phyloP scores from a whole-genome alignment of 2,113 vertebrate genomes.

The Trichomycterus rosablanca region DNA sequence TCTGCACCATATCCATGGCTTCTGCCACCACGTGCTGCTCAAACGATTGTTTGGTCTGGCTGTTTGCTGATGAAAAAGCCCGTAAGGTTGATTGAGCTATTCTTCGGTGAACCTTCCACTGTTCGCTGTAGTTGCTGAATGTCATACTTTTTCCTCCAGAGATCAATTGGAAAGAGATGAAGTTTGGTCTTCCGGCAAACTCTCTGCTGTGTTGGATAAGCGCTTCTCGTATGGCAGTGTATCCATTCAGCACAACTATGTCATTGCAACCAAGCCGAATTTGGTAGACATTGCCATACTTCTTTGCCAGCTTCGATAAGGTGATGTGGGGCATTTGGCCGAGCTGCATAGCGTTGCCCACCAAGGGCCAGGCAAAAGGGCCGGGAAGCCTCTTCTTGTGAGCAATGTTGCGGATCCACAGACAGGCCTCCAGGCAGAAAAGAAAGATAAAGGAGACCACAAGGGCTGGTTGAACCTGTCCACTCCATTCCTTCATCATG shows the following conservation, averaged over 20 bases:
- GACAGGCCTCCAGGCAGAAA: slow-evolving; percentile 57
- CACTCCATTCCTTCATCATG: slow-evolving; percentile 61
- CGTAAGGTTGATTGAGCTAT: slow-evolving; percentile 73
- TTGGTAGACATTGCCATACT: slow-evolving; percentile 70
- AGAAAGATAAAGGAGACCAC: slow-evolving; percentile 53
- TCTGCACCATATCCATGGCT: slow-evolving; percentile 67
- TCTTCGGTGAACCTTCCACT: slow-evolving; percentile 74
- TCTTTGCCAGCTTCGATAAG: slow-evolving; percentile 57
- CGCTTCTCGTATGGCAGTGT: slow-evolving; percentile 69
- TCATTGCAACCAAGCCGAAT: slow-evolving; percentile 72
- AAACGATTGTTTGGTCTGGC: slow-evolving; percentile 64
- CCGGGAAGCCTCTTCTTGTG: slow-evolving; percentile 57
- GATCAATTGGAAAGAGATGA: slow-evolving; percentile 73
- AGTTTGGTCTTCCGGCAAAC: slow-evolving; percentile 81
- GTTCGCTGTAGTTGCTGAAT: slow-evolving; percentile 70
- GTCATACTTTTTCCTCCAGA: slow-evolving; percentile 77
- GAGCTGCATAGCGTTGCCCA: slow-evolving; percentile 70
- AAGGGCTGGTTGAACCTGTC: slow-evolving; percentile 56
- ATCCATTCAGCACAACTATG: slow-evolving; percentile 78
- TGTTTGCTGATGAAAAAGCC: slow-evolving; percentile 71
- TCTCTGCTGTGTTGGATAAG: slow-evolving; percentile 67
- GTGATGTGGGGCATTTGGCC: slow-evolving; percentile 68
- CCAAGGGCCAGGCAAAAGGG: slow-evolving; percentile 66
- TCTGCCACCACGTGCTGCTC: slow-evolving; percentile 73
- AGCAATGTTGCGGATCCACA: slow-evolving; percentile 51